These are phyloP conservation scores for Rhagium mordax DNA, from an alignment of 2,888 invertebrate genomes.

Conservation along the genomic window DNA sequence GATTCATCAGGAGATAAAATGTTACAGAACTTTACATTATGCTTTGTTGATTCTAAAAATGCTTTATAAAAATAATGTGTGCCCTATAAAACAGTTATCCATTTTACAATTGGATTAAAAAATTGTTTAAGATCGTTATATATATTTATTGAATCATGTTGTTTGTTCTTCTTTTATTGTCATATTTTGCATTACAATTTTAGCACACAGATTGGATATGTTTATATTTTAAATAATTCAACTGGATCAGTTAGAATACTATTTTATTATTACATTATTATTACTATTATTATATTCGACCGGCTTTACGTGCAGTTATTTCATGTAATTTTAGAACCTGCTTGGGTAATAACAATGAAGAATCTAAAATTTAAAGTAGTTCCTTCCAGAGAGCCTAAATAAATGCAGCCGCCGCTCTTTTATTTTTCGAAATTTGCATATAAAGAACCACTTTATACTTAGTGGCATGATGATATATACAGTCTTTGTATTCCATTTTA, in stretches of 20 bases:
- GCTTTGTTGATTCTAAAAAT: too few relatives aligned
- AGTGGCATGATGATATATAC: neutral
- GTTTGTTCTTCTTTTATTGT: too few relatives aligned
- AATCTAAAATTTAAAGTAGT: slow-evolving; percentile 16
- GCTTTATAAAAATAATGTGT: too few relatives aligned
- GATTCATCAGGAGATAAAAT: too few relatives aligned
- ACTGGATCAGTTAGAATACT: neutral
- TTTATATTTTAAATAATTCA: neutral
- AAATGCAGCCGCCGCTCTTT: neutral
- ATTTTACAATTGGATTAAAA: too few relatives aligned
- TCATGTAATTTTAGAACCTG: neutral
- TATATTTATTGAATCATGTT: too few relatives aligned
- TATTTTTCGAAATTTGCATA: slow-evolving; percentile 7
- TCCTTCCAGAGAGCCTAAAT: neutral
- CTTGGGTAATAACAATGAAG: slow-evolving; percentile 11
- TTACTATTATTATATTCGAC: neutral
- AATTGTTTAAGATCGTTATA: too few relatives aligned
- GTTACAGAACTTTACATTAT: too few relatives aligned
- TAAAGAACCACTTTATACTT: slow-evolving; percentile 13
- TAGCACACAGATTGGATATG: too few relatives aligned
- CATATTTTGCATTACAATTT: too few relatives aligned
- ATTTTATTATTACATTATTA: too few relatives aligned
- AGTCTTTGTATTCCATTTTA: slow-evolving; percentile 17
- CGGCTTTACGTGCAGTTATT: neutral
- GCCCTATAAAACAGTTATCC: too few relatives aligned